Base-by-base conservation (phyloP, 2,797 vertebrate genomes). In the Pogonophryne albipinna region DNA sequence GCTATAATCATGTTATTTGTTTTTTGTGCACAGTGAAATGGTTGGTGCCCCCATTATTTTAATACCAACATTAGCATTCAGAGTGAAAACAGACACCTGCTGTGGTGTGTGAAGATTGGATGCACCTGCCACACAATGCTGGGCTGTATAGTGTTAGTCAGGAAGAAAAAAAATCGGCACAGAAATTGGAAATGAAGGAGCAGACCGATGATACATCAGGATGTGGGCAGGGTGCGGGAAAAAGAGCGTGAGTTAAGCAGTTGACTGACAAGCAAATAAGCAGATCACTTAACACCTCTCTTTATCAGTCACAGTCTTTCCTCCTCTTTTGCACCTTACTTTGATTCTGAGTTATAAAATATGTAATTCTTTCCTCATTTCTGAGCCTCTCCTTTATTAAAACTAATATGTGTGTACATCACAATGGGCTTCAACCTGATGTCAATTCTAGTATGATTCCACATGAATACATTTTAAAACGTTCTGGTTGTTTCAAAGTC, bases 261-360 rank as follows among this genome's bases (percentile, higher is more conserved):
- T 31, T 87, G 90, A 90, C 80, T 91, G 91, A 87, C 87, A 91
- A 69, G 78, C 63, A 89, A 86, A 91, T 80, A 80, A 85, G 86
- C 73, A 76, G 79, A 46, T 82, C 10, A 3, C 67, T 91, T 79
- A 81, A 85, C 85, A 87, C 87, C 69, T 88, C 59, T 71, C 57
- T 77, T 61, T 49, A 52, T 44, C 76, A 59, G 38, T 65, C 57
- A 38, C 38, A 52, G 49, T 55, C n/a, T 51, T 72, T 67, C 78
- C 68, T 80, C 65, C 58, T 78, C 63, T 45, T 38, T 61, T 60
- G 51, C 78, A 73, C 68, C 74, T 85, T 57, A 16, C 31, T 72
- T 77, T 65, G 49, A 57, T 67, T 73, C 23, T 45, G 16, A 71
- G 47, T 80, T 67, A 46, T 42, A 10, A 78, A 87, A 70, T 3